Conservation (phyloP, 2,797 vertebrate species). For the Chaetodon trifasciatus region DNA sequence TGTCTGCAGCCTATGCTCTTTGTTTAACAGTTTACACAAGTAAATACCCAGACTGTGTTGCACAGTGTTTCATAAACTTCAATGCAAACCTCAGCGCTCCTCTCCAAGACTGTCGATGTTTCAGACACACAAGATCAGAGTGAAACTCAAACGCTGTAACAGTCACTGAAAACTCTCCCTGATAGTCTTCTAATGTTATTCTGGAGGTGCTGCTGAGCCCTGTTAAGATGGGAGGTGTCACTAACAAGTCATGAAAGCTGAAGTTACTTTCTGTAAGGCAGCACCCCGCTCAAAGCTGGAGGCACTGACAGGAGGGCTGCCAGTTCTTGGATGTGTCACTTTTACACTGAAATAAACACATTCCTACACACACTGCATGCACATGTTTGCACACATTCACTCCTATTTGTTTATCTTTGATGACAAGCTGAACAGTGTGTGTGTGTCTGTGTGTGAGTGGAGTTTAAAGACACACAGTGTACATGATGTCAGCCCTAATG, state of each 20-base stretch:
- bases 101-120: background rate
- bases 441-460: constrained; percentile 4
- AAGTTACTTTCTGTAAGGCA: constrained; percentile 1
- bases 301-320: constrained; percentile 16
- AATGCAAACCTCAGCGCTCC: background rate
- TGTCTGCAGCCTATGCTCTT: background rate
- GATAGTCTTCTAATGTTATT: constrained; percentile 19
- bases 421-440: background rate
- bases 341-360: constrained; percentile 38
- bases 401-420: constrained; percentile 17
- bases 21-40: background rate
- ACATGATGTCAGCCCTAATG: constrained; percentile 64
- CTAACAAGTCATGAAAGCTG: constrained; percentile 41
- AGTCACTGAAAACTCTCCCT: background rate
- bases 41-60: background rate
- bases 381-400: constrained; percentile 16
- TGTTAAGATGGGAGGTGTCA: constrained; percentile 47
- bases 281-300: constrained; percentile 1
- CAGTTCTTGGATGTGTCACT: constrained; percentile 43
- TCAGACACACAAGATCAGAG: constrained; percentile 16
- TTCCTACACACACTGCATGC: background rate
- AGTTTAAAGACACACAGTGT: constrained; percentile 36
- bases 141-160: constrained; percentile 9
- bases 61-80: background rate
- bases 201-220: constrained; percentile 33